phyloP scores from a whole-genome alignment of 2,113 vertebrate species.

The Sphaerodactylus townsendi region DNA sequence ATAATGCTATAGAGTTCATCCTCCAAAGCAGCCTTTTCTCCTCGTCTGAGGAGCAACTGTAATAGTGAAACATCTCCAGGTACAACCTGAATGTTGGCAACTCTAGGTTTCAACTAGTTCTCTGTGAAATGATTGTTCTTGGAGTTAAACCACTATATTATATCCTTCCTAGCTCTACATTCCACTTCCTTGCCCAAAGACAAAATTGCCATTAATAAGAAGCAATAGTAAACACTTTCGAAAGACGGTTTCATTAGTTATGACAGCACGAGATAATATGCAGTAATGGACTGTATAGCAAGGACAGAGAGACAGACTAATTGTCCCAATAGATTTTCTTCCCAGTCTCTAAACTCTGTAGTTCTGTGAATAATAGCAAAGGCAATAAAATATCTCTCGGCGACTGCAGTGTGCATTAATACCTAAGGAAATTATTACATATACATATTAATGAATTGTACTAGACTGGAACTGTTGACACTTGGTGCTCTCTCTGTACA shows the following conservation, averaged over 20 bases:
- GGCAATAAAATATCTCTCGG: conserved; percentile 4
- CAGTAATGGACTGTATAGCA: background rate
- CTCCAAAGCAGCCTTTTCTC: too few relatives aligned
- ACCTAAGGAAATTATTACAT: background rate
- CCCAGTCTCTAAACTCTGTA: conserved; percentile 1
- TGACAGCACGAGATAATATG: conserved; percentile 11
- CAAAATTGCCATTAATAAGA: background rate
- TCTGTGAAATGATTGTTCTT: background rate
- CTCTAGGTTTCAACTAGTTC: too few relatives aligned
- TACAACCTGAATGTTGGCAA: too few relatives aligned
- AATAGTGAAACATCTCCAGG: too few relatives aligned
- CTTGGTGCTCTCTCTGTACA: background rate
- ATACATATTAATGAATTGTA: background rate
- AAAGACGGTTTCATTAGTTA: conserved; percentile 2
- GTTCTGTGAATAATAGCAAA: conserved; percentile 2
- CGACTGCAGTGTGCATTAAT: background rate
- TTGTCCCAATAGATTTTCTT: conserved; percentile 15
- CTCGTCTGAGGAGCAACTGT: too few relatives aligned
- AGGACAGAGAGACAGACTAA: background rate
- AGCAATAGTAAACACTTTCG: background rate
- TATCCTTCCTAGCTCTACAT: background rate
- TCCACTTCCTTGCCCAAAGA: background rate
- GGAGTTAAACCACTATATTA: background rate
- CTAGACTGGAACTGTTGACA: background rate
- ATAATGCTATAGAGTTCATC: too few relatives aligned